Conservation (phyloP, 2,888 invertebrate genomes). For the Cerastis rubricosa region DNA sequence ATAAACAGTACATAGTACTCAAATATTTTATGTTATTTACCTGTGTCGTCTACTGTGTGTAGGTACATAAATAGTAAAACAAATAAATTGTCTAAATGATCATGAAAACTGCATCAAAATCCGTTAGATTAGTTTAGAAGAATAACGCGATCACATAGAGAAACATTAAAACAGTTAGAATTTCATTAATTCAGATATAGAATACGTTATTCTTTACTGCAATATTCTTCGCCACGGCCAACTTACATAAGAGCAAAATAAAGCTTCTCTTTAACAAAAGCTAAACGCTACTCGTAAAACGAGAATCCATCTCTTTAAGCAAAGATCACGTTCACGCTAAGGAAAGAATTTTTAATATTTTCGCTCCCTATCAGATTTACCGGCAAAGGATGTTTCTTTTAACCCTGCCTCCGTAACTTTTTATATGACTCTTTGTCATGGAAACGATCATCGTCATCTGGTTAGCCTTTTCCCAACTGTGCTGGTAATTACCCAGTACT, state of each 20-base stretch:
- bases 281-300: conserved; percentile 34
- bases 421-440: conserved; percentile 40
- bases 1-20: no score
- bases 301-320: conserved; percentile 21
- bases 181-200: no score
- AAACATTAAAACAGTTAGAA: background rate
- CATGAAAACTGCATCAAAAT: no score
- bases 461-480: background rate
- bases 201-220: background rate
- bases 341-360: conserved; percentile 68
- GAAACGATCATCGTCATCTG: conserved; percentile 7
- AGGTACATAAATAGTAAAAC: no score
- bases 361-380: conserved; percentile 64
- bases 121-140: no score
- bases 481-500: no score
- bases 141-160: background rate
- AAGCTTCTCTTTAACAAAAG: conserved; percentile 11
- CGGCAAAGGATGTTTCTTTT: conserved; percentile 37
- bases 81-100: no score
- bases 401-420: conserved; percentile 48
- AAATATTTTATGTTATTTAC: no score
- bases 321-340: conserved; percentile 52
- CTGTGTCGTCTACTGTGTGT: no score
- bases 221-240: background rate
- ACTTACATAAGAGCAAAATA: background rate